Evolutionary conservation across 1,140 invertebrate genomes (phyloP), one percentile per base, ranked within the genome.

Genomic region (Brachionus plicatilis): DNA sequence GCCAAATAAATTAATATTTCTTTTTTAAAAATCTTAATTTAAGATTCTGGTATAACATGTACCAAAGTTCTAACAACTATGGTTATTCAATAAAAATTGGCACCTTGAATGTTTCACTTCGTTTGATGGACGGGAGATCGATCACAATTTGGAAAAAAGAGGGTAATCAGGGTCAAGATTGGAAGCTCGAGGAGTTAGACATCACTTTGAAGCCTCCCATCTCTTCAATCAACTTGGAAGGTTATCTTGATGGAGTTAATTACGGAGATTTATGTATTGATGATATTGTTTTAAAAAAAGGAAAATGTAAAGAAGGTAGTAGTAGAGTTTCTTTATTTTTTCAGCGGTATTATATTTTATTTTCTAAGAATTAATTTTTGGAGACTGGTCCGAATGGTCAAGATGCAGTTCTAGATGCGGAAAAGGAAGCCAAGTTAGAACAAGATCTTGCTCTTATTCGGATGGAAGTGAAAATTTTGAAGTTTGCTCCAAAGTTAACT

Each of bases 1-100:
- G n/a, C 3, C 17, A 29, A 14, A 12, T n/a, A 72, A 72, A 17
- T 37, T 72, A 8, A 5, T 43, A 37, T 14, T 37, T 14, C n/a
- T 11, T 0, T 45, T 47, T 75, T 8, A 33, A 37, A 27, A 6
- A 76, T 50, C 14, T n/a, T 24, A 20, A n/a, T 9, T 27, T 14
- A 14, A 76, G 72, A 33, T 76, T 76, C 33, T 76, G 72, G 72
- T 76, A 76, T 76, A 76, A 76, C 33, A 76, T 76, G 72, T 76
- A 50, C 27, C 43, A 50, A 12, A 17, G 45, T 76, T 7, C 20
- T 20, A 27, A 50, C 29, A 50, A 9, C n/a, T 29, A 45, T 12
- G 45, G 41, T 12, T 76, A 76, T 76, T 27, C 43, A 11, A 76
- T 50, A 45, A 76, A 76, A 27, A 50, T 76, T 27, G 72, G 72